phyloP scores from a whole-genome alignment of 2,113 vertebrate genomes.

The Amia ocellicauda region DNA sequence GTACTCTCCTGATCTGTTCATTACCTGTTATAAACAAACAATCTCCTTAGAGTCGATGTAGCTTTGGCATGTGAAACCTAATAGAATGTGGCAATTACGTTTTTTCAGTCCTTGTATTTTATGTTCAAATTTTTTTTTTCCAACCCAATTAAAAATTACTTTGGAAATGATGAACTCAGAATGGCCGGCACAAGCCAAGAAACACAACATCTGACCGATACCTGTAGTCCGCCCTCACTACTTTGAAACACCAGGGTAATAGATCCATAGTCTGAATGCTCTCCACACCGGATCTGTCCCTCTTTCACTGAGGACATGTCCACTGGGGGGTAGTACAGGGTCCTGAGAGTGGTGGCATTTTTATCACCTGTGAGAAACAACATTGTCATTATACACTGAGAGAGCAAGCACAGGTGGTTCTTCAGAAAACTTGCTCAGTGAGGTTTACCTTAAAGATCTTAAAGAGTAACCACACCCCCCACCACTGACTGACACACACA shows the following conservation, averaged over 20 bases:
- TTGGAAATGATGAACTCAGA: too few species aligned
- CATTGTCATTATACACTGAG: neutral
- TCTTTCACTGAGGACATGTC: constrained; percentile 36
- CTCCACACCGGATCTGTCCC: constrained; percentile 63
- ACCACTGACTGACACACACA: too few species aligned
- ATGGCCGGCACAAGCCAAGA: too few species aligned
- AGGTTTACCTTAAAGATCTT: too few species aligned
- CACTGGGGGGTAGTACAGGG: constrained; percentile 60
- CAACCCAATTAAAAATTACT: too few species aligned
- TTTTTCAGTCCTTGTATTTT: too few species aligned
- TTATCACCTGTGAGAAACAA: constrained; percentile 29
- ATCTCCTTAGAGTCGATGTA: too few species aligned
- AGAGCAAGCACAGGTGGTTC: neutral
- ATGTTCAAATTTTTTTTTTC: neutral
- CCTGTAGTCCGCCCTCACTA: constrained; percentile 56
- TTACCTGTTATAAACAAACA: constrained; percentile 44
- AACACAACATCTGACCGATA: constrained; percentile 20
- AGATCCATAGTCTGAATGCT: constrained; percentile 68
- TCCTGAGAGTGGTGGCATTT: constrained; percentile 52
- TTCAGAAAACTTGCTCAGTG: too few species aligned
- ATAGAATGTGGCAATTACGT: too few species aligned
- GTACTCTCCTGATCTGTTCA: constrained; percentile 50
- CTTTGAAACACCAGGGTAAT: constrained; percentile 65
- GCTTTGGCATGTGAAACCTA: too few species aligned
- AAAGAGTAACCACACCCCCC: too few species aligned